Evolutionary conservation across 2,888 invertebrate species (phyloP), one percentile per base, ranked within the genome.

Genomic region (Macaria liturata): DNA sequence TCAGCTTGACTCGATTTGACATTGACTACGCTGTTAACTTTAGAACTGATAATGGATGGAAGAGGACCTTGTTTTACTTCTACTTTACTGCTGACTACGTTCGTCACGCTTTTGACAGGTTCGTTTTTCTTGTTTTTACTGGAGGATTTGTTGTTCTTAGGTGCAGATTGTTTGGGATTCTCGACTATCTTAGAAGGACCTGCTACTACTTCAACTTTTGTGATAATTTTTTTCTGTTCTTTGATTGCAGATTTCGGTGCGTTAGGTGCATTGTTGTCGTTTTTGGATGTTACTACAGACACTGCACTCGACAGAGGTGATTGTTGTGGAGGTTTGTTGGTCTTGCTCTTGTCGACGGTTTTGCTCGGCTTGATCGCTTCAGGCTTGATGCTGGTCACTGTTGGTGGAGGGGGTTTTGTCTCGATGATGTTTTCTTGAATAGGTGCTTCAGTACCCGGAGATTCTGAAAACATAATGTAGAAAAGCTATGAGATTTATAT

Each of bases 21-120:
- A 82, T 94, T 93, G 44, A 94, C 89, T 48, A 94, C 81, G 66
- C 93, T 93, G 34, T 93, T 93, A 45, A 94, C 71, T 68, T 93
- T 89, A 3, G 88, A 78, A 63, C 74, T 81, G n/a, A 83, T 69
- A 32, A 83, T 70, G 4, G 85, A 77, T 4, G 78, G 77, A 31
- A 84, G 74, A 34, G 85, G 75, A 31, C 80, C 87, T 76, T 92
- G 88, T 69, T 92, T 92, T 34, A 92, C 81, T 82, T 92, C 92
- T 42, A 91, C 86, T 78, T 92, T 92, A 65, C 90, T 91, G 58
- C 88, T 89, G 1, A 91, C 82, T 44, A 89, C 62, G 62, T 81
- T 88, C 2, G 88, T 85, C 6, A 87, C 79, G 66, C 86, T 86
- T 71, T 91, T 88, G 4, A 88, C 63, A 30, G 65, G 63, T 66